phyloP scores from a whole-genome alignment of 2,888 invertebrate genomes.

The Scaptodrosophila latifasciaeformis region DNA sequence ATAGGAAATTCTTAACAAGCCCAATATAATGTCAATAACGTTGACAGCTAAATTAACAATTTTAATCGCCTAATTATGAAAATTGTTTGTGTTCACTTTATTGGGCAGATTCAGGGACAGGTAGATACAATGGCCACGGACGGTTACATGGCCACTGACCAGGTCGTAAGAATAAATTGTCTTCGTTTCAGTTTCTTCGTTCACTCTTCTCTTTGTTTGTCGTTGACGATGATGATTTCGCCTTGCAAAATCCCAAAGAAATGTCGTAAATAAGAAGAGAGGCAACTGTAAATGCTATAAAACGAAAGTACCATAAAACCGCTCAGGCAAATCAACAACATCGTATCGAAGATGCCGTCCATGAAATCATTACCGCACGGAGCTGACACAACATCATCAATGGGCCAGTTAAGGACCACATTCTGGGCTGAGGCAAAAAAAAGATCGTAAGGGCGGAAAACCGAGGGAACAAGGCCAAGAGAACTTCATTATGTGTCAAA shows the following conservation, averaged over 20 bases:
- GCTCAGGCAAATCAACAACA: constrained; percentile 25
- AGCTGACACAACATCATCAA: neutral
- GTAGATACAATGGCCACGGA: too few species aligned
- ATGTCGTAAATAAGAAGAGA: constrained; percentile 36
- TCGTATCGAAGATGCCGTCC: neutral
- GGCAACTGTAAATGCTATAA: constrained; percentile 29
- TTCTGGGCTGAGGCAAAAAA: constrained; percentile 8
- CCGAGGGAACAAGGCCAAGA: too few species aligned
- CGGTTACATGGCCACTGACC: too few species aligned
- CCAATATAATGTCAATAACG: too few species aligned
- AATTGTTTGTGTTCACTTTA: constrained; percentile 3
- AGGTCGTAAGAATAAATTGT: too few species aligned
- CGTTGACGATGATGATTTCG: too few species aligned
- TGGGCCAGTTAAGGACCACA: constrained; percentile 1
- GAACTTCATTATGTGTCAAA: too few species aligned
- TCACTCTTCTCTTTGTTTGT: too few species aligned
- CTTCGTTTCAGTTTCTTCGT: too few species aligned
- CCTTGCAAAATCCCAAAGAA: constrained; percentile 7
- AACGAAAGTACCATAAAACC: constrained; percentile 34
- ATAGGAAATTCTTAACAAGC: too few species aligned
- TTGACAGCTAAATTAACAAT: constrained; percentile 25
- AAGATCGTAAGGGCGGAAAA: too few species aligned
- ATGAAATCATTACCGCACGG: neutral
- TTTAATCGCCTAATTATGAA: constrained; percentile 27
- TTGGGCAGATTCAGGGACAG: too few species aligned